These are phyloP conservation scores for Gymnogyps californianus DNA, from an alignment of 2,113 vertebrate genomes.

Conservation along the genomic window DNA sequence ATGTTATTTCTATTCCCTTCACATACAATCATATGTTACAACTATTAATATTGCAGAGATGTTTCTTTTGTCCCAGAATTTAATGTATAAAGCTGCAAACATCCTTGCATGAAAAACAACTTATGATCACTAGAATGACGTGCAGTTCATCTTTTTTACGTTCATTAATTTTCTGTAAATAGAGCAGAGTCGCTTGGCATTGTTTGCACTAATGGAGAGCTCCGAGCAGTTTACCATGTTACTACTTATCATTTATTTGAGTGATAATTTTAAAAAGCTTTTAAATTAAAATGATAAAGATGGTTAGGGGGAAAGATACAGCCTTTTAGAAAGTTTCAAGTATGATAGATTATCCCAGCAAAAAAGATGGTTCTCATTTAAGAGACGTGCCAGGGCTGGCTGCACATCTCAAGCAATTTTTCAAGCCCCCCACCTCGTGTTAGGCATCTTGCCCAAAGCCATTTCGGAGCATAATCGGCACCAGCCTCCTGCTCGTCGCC, in stretches of 20 bases:
- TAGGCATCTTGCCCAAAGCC: not conserved
- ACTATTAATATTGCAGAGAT: constrained; percentile 44
- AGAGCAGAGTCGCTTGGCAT: not conserved
- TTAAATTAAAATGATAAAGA: constrained; percentile 60
- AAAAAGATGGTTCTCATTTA: not conserved
- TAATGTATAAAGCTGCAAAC: constrained; percentile 40
- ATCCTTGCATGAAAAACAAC: constrained; percentile 51
- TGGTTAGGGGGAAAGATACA: not conserved
- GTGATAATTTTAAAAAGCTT: constrained; percentile 52
- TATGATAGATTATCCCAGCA: constrained; percentile 13
- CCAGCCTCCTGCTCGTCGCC: not conserved
- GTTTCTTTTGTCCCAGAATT: constrained; percentile 46
- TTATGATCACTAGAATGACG: not conserved
- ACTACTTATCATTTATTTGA: constrained; percentile 23
- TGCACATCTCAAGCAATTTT: not conserved
- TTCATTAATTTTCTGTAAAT: constrained; percentile 52
- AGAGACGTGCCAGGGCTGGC: not conserved
- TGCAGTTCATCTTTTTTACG: constrained; percentile 46
- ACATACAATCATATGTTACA: constrained; percentile 35
- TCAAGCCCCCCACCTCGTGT: not conserved
- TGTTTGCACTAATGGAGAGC: constrained; percentile 45
- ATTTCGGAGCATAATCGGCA: not conserved
- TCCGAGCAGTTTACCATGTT: constrained; percentile 41
- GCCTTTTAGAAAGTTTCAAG: constrained; percentile 7
- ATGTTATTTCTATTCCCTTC: constrained; percentile 59